phyloP scores from a whole-genome alignment of 2,888 invertebrate genomes.

The Chalcosyrphus nemorum region DNA sequence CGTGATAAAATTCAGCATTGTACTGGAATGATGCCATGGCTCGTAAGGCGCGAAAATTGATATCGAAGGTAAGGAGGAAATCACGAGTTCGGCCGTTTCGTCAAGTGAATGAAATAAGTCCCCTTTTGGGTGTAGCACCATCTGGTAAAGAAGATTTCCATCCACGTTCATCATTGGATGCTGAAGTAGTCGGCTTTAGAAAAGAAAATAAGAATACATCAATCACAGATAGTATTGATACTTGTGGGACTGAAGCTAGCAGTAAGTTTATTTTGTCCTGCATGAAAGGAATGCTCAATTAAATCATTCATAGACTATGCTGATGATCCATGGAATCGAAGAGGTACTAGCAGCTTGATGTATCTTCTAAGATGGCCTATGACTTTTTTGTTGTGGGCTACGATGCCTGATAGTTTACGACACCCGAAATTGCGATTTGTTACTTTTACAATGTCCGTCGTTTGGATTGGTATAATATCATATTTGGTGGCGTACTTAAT shows the following conservation, averaged over 20 bases:
- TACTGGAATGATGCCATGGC: slow-evolving; percentile 85
- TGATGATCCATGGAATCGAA: slow-evolving; percentile 85
- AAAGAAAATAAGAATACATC: slow-evolving; percentile 26
- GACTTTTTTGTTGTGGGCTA: slow-evolving; percentile 90
- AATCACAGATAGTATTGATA: slow-evolving; percentile 40
- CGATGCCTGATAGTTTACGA: slow-evolving; percentile 95
- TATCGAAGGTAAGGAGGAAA: slow-evolving; percentile 64
- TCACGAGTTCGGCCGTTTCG: slow-evolving; percentile 83
- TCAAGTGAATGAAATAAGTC: slow-evolving; percentile 81
- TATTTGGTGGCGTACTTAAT: slow-evolving; percentile 98
- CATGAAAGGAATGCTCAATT: neutral
- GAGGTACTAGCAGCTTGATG: slow-evolving; percentile 87
- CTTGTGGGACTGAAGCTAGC: slow-evolving; percentile 51
- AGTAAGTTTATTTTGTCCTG: slow-evolving; percentile 24
- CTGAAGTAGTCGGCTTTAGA: neutral
- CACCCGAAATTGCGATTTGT: slow-evolving; percentile 92
- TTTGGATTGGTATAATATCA: slow-evolving; percentile 95
- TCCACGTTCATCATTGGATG: neutral
- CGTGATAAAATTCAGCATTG: slow-evolving; percentile 85
- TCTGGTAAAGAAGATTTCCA: slow-evolving; percentile 2
- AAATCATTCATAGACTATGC: slow-evolving; percentile 67
- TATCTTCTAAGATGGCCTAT: slow-evolving; percentile 96
- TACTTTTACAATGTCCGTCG: slow-evolving; percentile 95
- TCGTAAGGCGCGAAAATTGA: slow-evolving; percentile 80
- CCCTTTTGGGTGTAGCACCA: slow-evolving; percentile 76